Evolutionary conservation across 2,113 vertebrate species (phyloP), one percentile per base, ranked within the genome.

Genomic region (Dipodomys stephensi): DNA sequence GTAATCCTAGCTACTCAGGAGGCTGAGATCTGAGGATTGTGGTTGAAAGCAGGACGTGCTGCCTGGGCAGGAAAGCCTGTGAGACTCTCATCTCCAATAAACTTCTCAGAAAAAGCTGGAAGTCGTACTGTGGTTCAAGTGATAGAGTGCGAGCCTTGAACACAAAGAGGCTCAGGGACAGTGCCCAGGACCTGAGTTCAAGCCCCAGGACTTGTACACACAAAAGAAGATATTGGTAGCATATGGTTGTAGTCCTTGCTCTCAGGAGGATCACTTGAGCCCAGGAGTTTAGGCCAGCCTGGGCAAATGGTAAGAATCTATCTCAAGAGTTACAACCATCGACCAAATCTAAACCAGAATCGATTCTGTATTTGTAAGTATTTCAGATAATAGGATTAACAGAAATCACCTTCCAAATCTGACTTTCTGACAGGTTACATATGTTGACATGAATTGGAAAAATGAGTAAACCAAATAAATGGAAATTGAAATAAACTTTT

Each of bases 401-500:
- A 76, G 72, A 46, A 88, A 12, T 88, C 87, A 67, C 57, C 35
- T 16, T 93, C 30, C 44, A 74, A 11, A 44, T 91, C 74, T 87
- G 4, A 64, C 67, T 84, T 69, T 20, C 71, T 83, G 10, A 3
- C 65, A 83, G 39, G 19, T 64, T 53, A 90, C 73, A 81, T 6
- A 19, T 46, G 27, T 79, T 32, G 4, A 18, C 22, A 20, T 68
- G 18, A 57, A 30, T 84, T 93, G 27, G 82, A 39, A 73, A 82
- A 93, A n/a, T 20, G 18, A 74, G 72, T 68, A 30, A 69, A 76
- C 32, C 39, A 89, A 78, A 86, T 39, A 76, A 74, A 60, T 91
- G 32, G 49, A 88, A 83, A 91, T 88, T 88, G 46, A 83, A 32
- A 84, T 72, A 87, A 25, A 69, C 7, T 91, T 77, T 93, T 69